A percentile compares a stretch with the other conserved stretches of the same genome.
phyloP scores from a whole-genome alignment of 2,113 vertebrate species.

The Campylorhamphus procurvoides region DNA sequence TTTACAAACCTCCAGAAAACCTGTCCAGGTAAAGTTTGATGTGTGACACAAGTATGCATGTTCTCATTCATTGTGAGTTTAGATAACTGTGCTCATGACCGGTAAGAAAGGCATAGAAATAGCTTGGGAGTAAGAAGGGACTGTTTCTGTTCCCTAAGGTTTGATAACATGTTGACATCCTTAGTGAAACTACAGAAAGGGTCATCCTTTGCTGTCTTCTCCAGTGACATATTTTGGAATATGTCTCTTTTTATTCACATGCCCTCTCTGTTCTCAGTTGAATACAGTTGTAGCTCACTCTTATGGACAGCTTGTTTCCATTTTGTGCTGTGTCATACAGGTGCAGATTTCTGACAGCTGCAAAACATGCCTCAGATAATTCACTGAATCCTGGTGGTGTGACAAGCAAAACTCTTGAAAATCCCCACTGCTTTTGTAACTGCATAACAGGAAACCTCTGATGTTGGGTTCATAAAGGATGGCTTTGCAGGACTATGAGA shows the following conservation, averaged over 20 bases:
- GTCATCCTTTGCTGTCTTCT: conserved; percentile 39
- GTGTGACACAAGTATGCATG: not conserved
- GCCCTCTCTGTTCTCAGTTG: conserved; percentile 15
- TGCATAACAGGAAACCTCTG: not conserved
- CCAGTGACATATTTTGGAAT: not conserved
- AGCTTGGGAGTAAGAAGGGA: not conserved
- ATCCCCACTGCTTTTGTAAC: not conserved
- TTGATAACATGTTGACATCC: conserved; percentile 7
- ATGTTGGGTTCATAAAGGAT: not conserved
- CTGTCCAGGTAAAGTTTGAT: not conserved
- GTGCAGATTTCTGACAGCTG: conserved; percentile 23
- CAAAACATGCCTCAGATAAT: conserved; percentile 15
- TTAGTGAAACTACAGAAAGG: conserved; percentile 9
- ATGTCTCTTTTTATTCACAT: conserved; percentile 8
- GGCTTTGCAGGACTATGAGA: not conserved
- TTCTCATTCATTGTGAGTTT: not conserved
- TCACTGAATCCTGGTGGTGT: not conserved
- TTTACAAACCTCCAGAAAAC: not conserved
- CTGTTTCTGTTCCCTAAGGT: conserved; percentile 9
- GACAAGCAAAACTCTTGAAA: conserved; percentile 41
- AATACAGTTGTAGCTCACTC: not conserved
- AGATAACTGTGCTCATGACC: not conserved
- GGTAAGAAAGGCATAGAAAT: not conserved
- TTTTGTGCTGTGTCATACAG: conserved; percentile 9
- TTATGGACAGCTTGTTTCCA: not conserved